Evolutionary conservation across 2,113 vertebrate species (phyloP), one percentile per base, ranked within the genome.

Genomic region (Proteles cristata): DNA sequence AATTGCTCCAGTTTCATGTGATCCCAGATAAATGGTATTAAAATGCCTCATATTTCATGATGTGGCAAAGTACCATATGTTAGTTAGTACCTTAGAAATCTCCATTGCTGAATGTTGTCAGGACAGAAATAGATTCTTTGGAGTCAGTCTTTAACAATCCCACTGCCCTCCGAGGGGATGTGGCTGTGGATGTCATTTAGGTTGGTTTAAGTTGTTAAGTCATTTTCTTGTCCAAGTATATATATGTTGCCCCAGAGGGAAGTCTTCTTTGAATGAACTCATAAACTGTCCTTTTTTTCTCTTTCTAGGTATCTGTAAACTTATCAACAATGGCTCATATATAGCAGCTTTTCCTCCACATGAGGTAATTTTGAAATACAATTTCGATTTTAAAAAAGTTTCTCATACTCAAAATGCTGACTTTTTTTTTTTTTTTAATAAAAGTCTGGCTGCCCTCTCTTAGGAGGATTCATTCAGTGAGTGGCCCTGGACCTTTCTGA

Each of bases 291-390:
- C 48, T 96, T 68, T 96, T 97, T 87, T 96, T 97, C 94, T 98
- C 71, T 97, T 96, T 96, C 82, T 95, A 99, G 99, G 99, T 98
- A 99, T 99, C 97, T 99, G 99, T 97, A 99, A 99, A 50, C 98
- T 99, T 95, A 98, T 99, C 97, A 99, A 98, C 97, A 99, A 99
- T 97, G 99, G 99, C 92, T 99, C 99, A 0, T 99, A 99, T 31
- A 99, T 99, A 98, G 99, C 99, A 96, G 99, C 99, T 11, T 99
- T 99, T 98, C 99, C 99, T 88, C 99, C 99, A 48, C 99, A 99
- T 96, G 99, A 99, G 99, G 99, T 99, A 98, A 98, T 71, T 65
- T 94, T 86, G 28, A 88, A 94, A 92, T 50, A 45, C 2, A 43
- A 9, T 96, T 94, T 90, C 48, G 4, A 21, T 53, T 65, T 1